Conservation (phyloP, 2,113 vertebrate genomes). For the Carettochelys insculpta region DNA sequence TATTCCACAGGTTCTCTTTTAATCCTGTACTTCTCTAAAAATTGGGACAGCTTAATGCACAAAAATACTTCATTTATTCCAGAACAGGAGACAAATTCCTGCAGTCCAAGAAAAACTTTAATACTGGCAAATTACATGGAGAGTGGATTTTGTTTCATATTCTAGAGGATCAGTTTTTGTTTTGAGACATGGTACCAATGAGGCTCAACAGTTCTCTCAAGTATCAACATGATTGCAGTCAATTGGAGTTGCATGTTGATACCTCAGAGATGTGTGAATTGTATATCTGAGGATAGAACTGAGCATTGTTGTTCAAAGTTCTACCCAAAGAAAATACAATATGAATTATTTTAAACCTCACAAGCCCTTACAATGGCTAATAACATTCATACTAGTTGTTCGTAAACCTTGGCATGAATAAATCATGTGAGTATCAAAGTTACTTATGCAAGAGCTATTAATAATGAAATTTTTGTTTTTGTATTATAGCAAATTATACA, state of each 20-base stretch:
- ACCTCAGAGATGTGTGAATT: accelerated
- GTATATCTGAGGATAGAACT: not conserved
- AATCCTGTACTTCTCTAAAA: not conserved
- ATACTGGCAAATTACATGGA: not conserved
- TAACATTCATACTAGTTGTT: not conserved
- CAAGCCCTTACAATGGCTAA: not conserved
- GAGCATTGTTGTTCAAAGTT: not conserved
- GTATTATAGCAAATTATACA: not conserved
- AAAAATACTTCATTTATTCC: not conserved
- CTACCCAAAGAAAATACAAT: not conserved
- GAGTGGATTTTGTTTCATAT: not conserved
- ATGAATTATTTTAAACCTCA: not conserved
- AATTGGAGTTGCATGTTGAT: no score
- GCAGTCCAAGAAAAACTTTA: not conserved
- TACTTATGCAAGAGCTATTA: not conserved
- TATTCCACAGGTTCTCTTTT: not conserved
- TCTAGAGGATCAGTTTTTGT: not conserved
- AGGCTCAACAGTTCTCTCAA: not conserved
- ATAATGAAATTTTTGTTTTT: accelerated
- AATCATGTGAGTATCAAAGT: not conserved
- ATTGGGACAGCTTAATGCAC: not conserved
- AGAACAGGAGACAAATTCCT: not conserved
- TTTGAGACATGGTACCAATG: not conserved
- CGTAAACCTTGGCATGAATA: not conserved
- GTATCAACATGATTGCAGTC: not conserved